Base-by-base conservation (phyloP, 2,113 vertebrate species). In the Dascyllus trimaculatus region DNA sequence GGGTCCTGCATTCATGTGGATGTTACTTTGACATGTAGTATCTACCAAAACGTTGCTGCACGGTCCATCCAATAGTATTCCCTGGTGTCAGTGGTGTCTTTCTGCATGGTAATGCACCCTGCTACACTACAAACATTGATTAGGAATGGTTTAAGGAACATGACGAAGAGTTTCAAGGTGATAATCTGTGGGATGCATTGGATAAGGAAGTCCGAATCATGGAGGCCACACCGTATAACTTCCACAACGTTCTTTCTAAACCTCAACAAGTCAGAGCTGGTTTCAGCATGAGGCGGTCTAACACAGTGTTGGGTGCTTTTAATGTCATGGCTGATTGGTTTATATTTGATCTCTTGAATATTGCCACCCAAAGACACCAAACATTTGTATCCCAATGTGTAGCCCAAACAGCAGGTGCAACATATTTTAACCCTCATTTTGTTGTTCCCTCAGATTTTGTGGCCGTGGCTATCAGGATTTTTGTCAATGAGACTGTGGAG, bases 401-500 rank as follows among this genome's bases (percentile, higher is more conserved):
- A 25, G 38, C 15, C 2, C 7, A 11, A 6, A 1, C 22, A 58
- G 11, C 51, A 18, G 6, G 1, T n/a, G 17, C 10, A 59, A 25
- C 26, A 14, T 1, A 32, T 54, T 26, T 56, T 53, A 74, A 73
- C 11, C 11, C 19, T 18, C 1, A 21, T 1, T 53, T 54, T 48
- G 24, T n/a, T 62, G 35, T 65, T 67, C 56, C 11, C 73, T 26
- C 58, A 99, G 98, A 98, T 89, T 96, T 96, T 25, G 96, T 98
- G 75, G 95, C 94, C 0, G 95, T 99, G 90, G 77, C 84, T 9
- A 70, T 99, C 65, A 84, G 66, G 57, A 89, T 99, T 57, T 94
- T 92, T 2, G 89, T 82, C 58, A 88, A 90, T 0, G 85, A 87
- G 29, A 85, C 63, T 0, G 91, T 97, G 87, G 94, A 96, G 88